Conservation (phyloP, 2,113 vertebrate genomes). For the Formicarius rufipectus region DNA sequence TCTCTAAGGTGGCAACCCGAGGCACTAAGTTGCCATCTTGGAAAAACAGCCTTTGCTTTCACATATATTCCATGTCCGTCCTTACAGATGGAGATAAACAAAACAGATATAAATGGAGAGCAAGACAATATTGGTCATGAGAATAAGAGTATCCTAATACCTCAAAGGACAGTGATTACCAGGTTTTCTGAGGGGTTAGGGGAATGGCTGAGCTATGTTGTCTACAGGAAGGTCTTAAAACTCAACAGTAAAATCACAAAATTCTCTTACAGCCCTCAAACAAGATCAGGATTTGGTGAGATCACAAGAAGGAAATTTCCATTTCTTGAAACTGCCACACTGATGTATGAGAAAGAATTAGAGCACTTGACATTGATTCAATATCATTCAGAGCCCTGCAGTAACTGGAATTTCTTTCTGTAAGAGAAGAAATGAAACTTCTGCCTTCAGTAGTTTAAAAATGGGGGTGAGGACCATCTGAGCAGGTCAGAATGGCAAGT, state of each 20-base stretch:
- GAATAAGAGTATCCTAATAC: neutral
- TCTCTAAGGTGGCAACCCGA: conserved; percentile 10
- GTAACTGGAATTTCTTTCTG: neutral
- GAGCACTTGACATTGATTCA: conserved; percentile 15
- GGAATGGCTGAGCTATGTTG: neutral
- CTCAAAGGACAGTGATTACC: neutral
- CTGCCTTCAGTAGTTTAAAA: neutral
- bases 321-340: neutral
- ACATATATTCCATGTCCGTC: neutral
- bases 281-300: neutral
- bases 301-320: conserved; percentile 2
- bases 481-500: neutral
- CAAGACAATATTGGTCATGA: neutral
- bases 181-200: neutral
- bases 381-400: neutral
- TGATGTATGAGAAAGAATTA: neutral
- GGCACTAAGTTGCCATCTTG: neutral
- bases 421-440: conserved; percentile 10
- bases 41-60: neutral
- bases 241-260: neutral
- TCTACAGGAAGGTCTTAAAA: neutral
- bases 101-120: neutral
- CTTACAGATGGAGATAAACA: neutral
- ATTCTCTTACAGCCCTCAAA: neutral
- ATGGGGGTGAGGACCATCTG: neutral